phyloP scores from a whole-genome alignment of 2,797 vertebrate species.

The Netta rufina region DNA sequence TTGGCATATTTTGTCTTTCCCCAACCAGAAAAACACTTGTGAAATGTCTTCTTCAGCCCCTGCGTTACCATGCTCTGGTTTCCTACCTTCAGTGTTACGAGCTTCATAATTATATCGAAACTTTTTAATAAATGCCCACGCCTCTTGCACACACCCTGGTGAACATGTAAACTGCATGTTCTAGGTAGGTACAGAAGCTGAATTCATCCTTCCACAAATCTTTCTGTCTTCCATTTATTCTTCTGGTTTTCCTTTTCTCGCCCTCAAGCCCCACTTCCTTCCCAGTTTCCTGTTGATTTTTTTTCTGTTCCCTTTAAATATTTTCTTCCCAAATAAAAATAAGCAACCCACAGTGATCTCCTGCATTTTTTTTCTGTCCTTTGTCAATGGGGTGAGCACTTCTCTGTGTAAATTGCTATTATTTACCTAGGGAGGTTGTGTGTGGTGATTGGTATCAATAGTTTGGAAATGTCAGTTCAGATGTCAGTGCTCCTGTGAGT shows the following conservation, averaged over 20 bases:
- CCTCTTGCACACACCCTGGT: neutral
- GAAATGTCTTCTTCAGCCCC: neutral
- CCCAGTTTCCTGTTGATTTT: neutral
- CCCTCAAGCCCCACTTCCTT: neutral
- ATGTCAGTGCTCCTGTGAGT: neutral
- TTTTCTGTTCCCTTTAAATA: neutral
- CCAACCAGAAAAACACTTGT: neutral
- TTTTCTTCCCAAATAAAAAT: neutral
- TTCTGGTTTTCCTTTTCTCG: neutral
- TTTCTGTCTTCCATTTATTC: neutral
- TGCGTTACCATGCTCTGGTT: neutral
- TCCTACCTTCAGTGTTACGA: neutral
- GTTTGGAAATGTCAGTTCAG: neutral
- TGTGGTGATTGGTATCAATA: rapidly evolving
- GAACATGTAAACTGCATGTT: neutral
- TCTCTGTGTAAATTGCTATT: neutral
- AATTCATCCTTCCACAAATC: neutral
- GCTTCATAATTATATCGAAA: neutral
- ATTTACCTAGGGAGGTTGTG: neutral
- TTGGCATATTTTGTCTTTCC: rapidly evolving
- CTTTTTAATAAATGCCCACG: neutral
- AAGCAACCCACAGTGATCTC: neutral
- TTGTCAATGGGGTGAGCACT: neutral
- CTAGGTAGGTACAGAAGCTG: neutral
- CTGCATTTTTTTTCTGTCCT: neutral